Evolutionary conservation across 2,113 vertebrate species (phyloP), one percentile per base, ranked within the genome.

Genomic region (Chlorodrepanis virens): DNA sequence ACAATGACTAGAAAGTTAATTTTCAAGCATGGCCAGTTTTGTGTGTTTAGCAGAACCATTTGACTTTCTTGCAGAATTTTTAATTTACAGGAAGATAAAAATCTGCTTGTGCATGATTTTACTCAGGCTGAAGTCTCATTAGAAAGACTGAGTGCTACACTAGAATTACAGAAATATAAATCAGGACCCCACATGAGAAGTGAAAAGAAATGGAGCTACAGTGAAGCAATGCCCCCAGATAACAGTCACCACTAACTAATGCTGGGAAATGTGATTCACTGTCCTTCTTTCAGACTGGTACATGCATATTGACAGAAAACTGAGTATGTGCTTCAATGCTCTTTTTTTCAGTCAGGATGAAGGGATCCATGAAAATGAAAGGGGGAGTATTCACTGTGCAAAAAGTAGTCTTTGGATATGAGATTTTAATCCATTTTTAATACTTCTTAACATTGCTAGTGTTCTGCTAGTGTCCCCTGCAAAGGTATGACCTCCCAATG

Each of bases 41-140:
- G 2, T 89, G 53, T 92, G n/a, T 72, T 96, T 92, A 75, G 67
- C 74, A 80, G 83, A 50, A 67, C 31, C 78, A 80, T 95, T 90
- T 93, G 77, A 90, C 80, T 79, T 94, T 76, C 86, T 95, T 78
- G 28, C 60, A 94, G 82, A 85, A 90, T 19, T 77, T 28, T 75
- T 94, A 86, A 96, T 92, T 90, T 95, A 60, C 52, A 71, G 52
- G 56, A 91, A 90, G 84, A 97, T 91, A 84, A 95, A 97, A 95
- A 95, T 89, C 81, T 84, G 28, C 77, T 75, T 94, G 31, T 29
- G 59, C 82, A 23, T 89, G 65, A 8, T 94, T 95, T 87, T 72
- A 65, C 50, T 83, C 54, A 19, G 59, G 31, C 65, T 91, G 82
- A 61, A 90, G 63, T 83, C 75, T 93, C 87, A 59, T 87, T 96